phyloP scores from a whole-genome alignment of 2,888 invertebrate genomes.

The Hemicrepidius hirtus region DNA sequence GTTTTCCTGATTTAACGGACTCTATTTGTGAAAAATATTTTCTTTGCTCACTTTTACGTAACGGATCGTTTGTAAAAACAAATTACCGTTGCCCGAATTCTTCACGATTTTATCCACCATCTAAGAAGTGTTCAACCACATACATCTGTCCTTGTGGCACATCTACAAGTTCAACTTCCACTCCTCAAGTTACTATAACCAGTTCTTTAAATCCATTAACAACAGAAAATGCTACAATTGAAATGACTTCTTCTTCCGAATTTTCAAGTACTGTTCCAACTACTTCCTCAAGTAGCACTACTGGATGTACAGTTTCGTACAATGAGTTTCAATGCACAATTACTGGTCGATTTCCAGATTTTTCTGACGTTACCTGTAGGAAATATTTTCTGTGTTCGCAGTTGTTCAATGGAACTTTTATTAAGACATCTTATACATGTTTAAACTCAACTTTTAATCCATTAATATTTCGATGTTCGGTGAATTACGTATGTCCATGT shows the following conservation, averaged over 20 bases:
- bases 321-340: slow-evolving; percentile 46
- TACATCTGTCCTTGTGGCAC: slow-evolving; percentile 54
- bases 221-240: background rate
- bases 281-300: background rate
- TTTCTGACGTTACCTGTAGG: slow-evolving; percentile 53
- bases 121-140: slow-evolving; percentile 68
- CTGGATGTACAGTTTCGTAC: background rate
- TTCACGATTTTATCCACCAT: slow-evolving; percentile 69
- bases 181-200: background rate
- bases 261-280: background rate
- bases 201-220: background rate
- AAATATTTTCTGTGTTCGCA: slow-evolving; percentile 55
- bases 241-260: too few species aligned
- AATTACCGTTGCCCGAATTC: slow-evolving; percentile 65
- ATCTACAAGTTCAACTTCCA: background rate
- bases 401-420: slow-evolving; percentile 47
- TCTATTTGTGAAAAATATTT: slow-evolving; percentile 53
- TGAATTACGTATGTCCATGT: slow-evolving; percentile 56
- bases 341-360: slow-evolving; percentile 54
- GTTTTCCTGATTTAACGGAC: slow-evolving; percentile 54
- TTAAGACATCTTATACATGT: slow-evolving; percentile 61
- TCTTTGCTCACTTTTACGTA: slow-evolving; percentile 50
- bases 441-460: slow-evolving; percentile 70
- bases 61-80: slow-evolving; percentile 51
- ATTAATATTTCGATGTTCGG: slow-evolving; percentile 69